phyloP scores from a whole-genome alignment of 2,113 vertebrate genomes.

The Brienomyrus longianalis region DNA sequence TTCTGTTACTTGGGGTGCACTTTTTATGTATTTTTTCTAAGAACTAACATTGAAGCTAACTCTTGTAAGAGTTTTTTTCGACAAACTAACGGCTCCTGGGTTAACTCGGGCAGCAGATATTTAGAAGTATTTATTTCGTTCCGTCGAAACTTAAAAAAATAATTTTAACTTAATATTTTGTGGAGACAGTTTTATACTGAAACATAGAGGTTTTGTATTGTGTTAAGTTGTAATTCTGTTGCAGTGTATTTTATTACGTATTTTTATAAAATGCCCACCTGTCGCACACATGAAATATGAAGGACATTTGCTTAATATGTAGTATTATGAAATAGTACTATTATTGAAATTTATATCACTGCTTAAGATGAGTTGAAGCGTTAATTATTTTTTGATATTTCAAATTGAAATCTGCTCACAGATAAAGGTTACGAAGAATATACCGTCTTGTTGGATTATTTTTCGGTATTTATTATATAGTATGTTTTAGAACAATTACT shows the following conservation, averaged over 20 bases:
- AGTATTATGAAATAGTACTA: background rate
- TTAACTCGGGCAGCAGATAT: background rate
- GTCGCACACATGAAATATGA: background rate
- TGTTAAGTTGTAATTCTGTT: background rate
- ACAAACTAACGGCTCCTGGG: background rate
- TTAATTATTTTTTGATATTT: background rate
- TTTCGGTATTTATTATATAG: background rate
- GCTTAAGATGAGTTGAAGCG: background rate
- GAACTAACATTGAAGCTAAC: background rate
- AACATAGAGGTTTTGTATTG: background rate
- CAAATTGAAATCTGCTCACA: background rate
- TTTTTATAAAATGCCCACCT: background rate
- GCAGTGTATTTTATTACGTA: background rate
- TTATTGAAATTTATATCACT: background rate
- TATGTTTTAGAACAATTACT: background rate
- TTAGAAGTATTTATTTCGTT: background rate
- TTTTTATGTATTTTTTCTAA: background rate
- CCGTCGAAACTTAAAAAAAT: background rate
- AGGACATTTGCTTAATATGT: background rate
- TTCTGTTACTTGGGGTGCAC: background rate
- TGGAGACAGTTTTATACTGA: background rate
- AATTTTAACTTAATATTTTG: background rate
- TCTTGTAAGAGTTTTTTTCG: background rate
- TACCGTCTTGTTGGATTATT: background rate
- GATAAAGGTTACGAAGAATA: background rate